Base-by-base conservation (phyloP, 2,797 vertebrate species). In the Malurus splendens region DNA sequence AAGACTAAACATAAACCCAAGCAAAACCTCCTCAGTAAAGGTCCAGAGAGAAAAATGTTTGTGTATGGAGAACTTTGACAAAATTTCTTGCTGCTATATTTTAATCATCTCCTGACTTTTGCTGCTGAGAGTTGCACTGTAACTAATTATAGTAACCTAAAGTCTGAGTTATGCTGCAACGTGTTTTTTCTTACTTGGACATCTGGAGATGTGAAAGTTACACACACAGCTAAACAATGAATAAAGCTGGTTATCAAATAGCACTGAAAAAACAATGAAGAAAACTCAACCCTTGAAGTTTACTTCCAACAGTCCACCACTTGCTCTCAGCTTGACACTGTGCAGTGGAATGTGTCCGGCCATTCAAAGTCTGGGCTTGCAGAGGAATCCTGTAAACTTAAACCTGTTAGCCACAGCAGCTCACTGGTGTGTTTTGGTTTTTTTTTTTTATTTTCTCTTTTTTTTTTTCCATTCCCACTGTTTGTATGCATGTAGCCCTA, bases 401-500 rank as follows among this genome's bases (percentile, higher is more conserved):
- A 77, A 14, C 10, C 56, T 56, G 2, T 8, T n/a, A 51, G 42
- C 50, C 20, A 60, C 0, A 0, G 64, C 23, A 83, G 36, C 10
- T 54, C 30, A 20, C 60, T n/a, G 30, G 10, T 17, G 12, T 44
- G 18, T 22, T 70, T 22, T 30, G 4, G 1, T 18, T 42, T 42
- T 42, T 10, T 33, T 24, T n/a, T 73, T 8, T 7, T 6, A 18
- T 28, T 24, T 30, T 23, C 22, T 8, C 8, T 4, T 25, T 23
- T 18, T 25, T 23, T 18, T 32, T 44, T 61, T 2, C 9, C 7
- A 1, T 2, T 2, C 2, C 4, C 0, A 0, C 0, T 5, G 0
- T 32, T 56, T 28, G 2, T 10, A 56, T 1, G 12, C 33, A n/a
- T 2, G 8, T 3, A 57, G 24, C 30, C 54, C 17, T 32, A 32